Percentiles rank a stretch among this genome's conserved stretches.
phyloP scores from a whole-genome alignment of 1,140 invertebrate species.

The Procambarus virginalis region DNA sequence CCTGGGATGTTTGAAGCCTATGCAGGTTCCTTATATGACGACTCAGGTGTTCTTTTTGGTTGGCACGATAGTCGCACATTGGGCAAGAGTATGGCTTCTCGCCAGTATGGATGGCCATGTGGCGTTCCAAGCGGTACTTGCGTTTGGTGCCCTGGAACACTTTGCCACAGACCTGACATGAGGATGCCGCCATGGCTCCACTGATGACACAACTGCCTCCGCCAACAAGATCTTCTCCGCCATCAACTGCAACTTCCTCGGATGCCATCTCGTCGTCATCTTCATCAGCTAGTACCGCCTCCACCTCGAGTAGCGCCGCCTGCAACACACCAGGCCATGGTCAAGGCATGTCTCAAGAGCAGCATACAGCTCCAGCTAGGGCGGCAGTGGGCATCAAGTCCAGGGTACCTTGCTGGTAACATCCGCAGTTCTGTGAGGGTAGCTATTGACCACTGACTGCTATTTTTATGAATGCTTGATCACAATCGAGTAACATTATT shows the following conservation, averaged over 20 bases:
- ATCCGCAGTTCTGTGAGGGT: constrained; percentile 12
- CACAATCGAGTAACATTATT: not conserved
- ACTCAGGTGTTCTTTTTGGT: constrained; percentile 68
- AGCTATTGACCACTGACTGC: not conserved
- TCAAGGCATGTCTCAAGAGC: constrained; percentile 54
- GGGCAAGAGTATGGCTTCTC: constrained; percentile 75
- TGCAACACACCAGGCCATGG: constrained; percentile 65
- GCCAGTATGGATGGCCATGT: constrained; percentile 72
- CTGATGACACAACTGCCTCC: constrained; percentile 19
- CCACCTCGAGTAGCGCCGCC: constrained; percentile 60
- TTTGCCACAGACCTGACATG: constrained; percentile 65
- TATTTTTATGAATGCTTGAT: not conserved
- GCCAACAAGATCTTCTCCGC: constrained; percentile 8
- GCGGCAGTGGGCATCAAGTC: constrained; percentile 31
- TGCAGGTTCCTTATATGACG: constrained; percentile 64
- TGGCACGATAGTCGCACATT: constrained; percentile 73
- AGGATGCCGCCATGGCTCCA: constrained; percentile 33
- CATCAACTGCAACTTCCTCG: constrained; percentile 33
- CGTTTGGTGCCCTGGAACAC: constrained; percentile 67
- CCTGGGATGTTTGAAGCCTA: constrained; percentile 44
- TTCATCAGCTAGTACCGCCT: constrained; percentile 55
- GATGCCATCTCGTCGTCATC: constrained; percentile 32
- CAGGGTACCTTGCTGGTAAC: constrained; percentile 20
- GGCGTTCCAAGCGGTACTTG: constrained; percentile 67
- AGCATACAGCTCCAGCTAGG: constrained; percentile 42